Evolutionary conservation across 2,113 vertebrate species (phyloP).

Genomic region (Nyctereutes procyonoides): DNA sequence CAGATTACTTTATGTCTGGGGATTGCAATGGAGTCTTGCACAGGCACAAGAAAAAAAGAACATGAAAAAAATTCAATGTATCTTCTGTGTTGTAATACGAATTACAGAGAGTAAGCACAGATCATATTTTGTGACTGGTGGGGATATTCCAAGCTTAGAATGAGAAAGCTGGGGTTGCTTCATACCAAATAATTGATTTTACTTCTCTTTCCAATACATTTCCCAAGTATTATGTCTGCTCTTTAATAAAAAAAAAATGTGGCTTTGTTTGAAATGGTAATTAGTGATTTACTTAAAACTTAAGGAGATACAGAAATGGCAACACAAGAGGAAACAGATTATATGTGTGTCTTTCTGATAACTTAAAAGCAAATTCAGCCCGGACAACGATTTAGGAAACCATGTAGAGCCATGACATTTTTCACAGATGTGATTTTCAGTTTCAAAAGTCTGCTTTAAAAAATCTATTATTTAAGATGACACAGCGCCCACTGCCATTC

Average conservation of each 20-base stretch:
- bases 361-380: slow-evolving; percentile 73
- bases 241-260: neutral
- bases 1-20: neutral
- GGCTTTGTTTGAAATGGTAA: slow-evolving; percentile 11
- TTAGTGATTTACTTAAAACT: slow-evolving; percentile 8
- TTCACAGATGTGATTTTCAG: slow-evolving; percentile 66
- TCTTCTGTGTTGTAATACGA: neutral
- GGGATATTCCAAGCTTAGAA: neutral
- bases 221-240: neutral
- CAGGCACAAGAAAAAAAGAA: neutral
- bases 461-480: slow-evolving; percentile 83
- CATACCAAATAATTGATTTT: neutral
- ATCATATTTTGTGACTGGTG: neutral
- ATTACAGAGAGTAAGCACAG: neutral
- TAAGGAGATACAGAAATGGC: neutral
- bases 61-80: neutral
- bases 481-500: slow-evolving; percentile 76
- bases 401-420: slow-evolving; percentile 58
- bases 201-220: neutral
- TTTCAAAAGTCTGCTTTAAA: slow-evolving; percentile 78
- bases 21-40: neutral
- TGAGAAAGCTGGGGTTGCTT: neutral
- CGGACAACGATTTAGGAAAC: slow-evolving; percentile 73
- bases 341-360: slow-evolving; percentile 4
- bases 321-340: neutral